Evolutionary conservation across 2,888 invertebrate genomes (phyloP).

Genomic region (Agrilus mali): DNA sequence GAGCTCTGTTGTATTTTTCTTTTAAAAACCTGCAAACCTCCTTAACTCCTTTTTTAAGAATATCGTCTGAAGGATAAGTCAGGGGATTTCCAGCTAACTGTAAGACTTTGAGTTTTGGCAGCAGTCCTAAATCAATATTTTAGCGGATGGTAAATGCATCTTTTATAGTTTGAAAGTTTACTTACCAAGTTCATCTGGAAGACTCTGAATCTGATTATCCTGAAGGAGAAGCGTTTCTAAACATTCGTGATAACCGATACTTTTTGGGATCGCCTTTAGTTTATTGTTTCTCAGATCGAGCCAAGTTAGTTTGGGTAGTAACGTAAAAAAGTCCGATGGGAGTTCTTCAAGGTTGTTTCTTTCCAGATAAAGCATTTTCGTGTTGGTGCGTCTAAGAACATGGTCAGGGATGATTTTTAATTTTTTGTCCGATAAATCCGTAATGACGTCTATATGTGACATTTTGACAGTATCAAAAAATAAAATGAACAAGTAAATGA

Average conservation of each 20-base stretch:
- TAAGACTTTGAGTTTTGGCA: constrained; percentile 45
- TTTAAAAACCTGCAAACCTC: constrained; percentile 24
- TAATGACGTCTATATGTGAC: constrained; percentile 27
- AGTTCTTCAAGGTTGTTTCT: constrained; percentile 42
- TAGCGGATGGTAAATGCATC: neutral
- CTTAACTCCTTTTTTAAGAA: constrained; percentile 40
- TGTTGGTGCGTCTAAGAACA: constrained; percentile 24
- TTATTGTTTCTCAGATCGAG: constrained; percentile 51
- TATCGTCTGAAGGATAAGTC: constrained; percentile 40
- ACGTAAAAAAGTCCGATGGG: constrained; percentile 45
- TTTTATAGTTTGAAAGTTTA: neutral
- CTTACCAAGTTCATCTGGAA: constrained; percentile 51
- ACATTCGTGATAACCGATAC: constrained; percentile 42
- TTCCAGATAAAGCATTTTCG: constrained; percentile 41
- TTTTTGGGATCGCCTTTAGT: constrained; percentile 40
- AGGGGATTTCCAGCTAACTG: constrained; percentile 51
- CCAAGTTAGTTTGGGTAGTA: constrained; percentile 45
- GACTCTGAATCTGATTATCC: constrained; percentile 43
- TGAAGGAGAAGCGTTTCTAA: constrained; percentile 52
- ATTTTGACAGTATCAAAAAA: constrained; percentile 11
- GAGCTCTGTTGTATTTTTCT: constrained; percentile 20
- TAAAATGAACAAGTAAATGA: too few relatives aligned
- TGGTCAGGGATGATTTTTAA: constrained; percentile 23
- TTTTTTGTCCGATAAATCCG: constrained; percentile 28
- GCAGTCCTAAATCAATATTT: constrained; percentile 29